These are phyloP conservation scores for Apteryx owenii DNA, from an alignment of 2,113 vertebrate genomes.

Conservation along the genomic window DNA sequence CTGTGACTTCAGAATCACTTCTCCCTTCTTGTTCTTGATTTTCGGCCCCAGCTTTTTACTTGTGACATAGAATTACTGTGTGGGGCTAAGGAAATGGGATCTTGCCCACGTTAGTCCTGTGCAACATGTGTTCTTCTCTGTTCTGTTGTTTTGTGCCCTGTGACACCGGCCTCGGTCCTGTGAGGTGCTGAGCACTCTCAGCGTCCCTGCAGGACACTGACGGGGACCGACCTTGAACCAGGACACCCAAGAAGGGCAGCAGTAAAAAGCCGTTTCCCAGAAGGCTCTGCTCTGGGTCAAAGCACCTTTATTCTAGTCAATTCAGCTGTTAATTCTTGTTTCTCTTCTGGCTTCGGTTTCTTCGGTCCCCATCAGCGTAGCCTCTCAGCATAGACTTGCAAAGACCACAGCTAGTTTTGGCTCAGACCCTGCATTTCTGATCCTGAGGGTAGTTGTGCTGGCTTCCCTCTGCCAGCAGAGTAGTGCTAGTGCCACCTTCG, in stretches of 20 bases:
- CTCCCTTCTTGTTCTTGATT: background rate
- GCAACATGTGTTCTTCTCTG: background rate
- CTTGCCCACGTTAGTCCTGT: background rate
- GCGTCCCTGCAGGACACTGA: background rate
- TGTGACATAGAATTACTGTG: too few relatives aligned
- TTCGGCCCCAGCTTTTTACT: background rate
- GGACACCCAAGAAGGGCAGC: background rate
- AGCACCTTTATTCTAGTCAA: background rate
- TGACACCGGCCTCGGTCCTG: background rate
- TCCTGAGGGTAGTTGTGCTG: background rate
- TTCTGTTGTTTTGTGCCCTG: background rate
- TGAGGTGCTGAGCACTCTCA: too few relatives aligned
- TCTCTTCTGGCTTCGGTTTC: background rate
- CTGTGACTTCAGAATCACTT: background rate
- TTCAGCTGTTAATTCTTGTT: background rate
- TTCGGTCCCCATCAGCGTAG: background rate
- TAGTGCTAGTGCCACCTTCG: background rate
- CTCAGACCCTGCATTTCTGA: background rate
- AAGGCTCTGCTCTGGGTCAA: background rate
- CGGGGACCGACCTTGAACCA: background rate
- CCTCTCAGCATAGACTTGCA: background rate
- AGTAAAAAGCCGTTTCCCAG: background rate
- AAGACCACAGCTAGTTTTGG: background rate
- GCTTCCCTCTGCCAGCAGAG: background rate
- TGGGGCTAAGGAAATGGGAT: background rate